Conservation (phyloP, 2,797 vertebrate species). For the Lerista edwardsae region DNA sequence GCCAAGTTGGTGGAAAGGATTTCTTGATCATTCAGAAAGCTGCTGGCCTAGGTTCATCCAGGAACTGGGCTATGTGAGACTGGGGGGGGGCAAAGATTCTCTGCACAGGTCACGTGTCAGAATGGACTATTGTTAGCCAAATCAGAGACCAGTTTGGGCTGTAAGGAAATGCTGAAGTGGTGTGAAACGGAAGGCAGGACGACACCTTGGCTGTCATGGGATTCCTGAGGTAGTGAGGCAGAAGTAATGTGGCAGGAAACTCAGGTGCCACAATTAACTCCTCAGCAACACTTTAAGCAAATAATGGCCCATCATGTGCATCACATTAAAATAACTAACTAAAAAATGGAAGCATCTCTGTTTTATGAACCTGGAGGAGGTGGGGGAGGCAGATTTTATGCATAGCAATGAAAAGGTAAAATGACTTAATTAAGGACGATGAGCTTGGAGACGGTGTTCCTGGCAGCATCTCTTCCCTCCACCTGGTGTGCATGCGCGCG, state of each 20-base stretch:
- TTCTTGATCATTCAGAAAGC: not conserved
- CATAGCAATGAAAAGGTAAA: not conserved
- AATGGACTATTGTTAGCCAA: not conserved
- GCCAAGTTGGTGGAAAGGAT: not conserved
- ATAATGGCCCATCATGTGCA: conserved; percentile 9
- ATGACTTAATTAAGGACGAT: conserved; percentile 14
- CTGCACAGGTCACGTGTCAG: not conserved
- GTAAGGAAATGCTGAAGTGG: not conserved
- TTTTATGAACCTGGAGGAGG: conserved; percentile 19
- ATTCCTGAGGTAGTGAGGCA: conserved; percentile 7
- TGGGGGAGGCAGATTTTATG: conserved; percentile 10
- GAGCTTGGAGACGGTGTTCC: conserved; percentile 6
- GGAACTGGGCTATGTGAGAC: not conserved
- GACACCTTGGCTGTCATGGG: not conserved
- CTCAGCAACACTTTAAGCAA: not conserved
- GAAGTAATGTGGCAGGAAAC: not conserved
- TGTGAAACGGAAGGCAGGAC: not conserved
- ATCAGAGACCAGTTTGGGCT: not conserved
- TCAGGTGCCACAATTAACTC: conserved; percentile 12
- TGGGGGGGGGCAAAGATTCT: too few relatives aligned
- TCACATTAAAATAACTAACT: conserved; percentile 31
- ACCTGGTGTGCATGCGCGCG: too few relatives aligned
- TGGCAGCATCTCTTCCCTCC: not conserved
- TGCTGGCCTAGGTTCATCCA: not conserved
- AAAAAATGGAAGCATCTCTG: not conserved